A percentile compares a stretch with the other conserved stretches of the same genome.
Evolutionary conservation across 1,140 invertebrate genomes (phyloP).

Genomic region (Paraescarpia echinospica): DNA sequence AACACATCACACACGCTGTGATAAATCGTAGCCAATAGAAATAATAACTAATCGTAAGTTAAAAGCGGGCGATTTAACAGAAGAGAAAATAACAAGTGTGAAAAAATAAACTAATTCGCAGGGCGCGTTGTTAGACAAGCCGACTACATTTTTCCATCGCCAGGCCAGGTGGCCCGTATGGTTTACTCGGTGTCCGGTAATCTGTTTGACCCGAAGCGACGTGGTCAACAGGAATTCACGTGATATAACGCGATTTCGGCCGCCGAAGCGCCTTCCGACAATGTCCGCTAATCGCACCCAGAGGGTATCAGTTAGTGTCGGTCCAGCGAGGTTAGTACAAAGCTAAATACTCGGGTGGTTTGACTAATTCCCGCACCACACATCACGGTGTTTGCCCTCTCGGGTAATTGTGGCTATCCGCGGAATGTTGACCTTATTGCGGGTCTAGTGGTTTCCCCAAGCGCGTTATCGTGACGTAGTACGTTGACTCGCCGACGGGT

Average conservation of each 20-base stretch:
- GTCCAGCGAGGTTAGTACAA: neutral
- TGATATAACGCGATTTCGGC: neutral
- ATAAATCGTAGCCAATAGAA: too few species aligned
- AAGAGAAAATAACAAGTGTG: neutral
- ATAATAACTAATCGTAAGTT: too few species aligned
- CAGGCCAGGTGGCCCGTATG: neutral
- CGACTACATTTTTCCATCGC: neutral
- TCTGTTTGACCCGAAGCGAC: neutral
- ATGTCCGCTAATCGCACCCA: neutral
- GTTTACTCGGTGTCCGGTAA: neutral
- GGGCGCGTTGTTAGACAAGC: neutral
- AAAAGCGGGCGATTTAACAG: too few species aligned
- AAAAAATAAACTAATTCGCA: neutral
- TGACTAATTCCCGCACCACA: neutral
- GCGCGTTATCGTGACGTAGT: neutral
- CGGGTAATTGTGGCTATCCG: neutral
- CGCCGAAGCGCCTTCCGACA: neutral
- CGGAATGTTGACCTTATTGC: neutral
- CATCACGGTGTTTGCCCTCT: neutral
- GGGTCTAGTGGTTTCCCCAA: neutral
- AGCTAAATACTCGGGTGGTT: neutral
- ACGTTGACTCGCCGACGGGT: neutral
- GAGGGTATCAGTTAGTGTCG: neutral
- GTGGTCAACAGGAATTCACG: neutral
- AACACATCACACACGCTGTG: too few species aligned